Evolutionary conservation across 2,888 invertebrate genomes (phyloP).

Genomic region (Gymnosoma rotundatum): DNA sequence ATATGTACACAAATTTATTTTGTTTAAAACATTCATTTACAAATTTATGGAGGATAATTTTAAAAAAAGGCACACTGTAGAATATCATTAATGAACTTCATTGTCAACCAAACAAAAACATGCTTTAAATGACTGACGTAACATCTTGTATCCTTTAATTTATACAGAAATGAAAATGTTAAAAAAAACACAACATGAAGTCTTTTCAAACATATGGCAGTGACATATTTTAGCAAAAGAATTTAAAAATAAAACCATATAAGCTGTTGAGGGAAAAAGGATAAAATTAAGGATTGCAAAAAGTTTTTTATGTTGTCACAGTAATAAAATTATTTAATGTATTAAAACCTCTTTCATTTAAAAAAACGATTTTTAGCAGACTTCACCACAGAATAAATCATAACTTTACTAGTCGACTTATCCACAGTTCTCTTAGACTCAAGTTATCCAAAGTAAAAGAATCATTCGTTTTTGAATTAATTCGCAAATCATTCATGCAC

Average conservation of each 20-base stretch:
- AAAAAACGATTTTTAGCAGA: too few species aligned
- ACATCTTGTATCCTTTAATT: slow-evolving; percentile 39
- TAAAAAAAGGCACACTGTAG: neutral
- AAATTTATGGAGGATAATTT: slow-evolving; percentile 7
- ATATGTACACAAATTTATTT: neutral
- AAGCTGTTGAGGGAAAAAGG: too few species aligned
- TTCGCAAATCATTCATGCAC: too few species aligned
- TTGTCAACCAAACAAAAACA: slow-evolving; percentile 53
- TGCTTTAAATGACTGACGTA: slow-evolving; percentile 35
- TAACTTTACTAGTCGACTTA: too few species aligned
- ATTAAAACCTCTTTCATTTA: too few species aligned
- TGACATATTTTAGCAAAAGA: slow-evolving; percentile 45
- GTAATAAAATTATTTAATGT: too few species aligned
- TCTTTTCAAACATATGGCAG: slow-evolving; percentile 46
- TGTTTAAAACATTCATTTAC: neutral
- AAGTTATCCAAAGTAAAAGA: too few species aligned
- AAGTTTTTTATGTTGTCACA: too few species aligned
- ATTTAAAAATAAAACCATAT: slow-evolving; percentile 7
- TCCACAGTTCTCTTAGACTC: too few species aligned
- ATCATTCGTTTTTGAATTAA: too few species aligned
- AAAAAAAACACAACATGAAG: slow-evolving; percentile 38
- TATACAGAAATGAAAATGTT: slow-evolving; percentile 24
- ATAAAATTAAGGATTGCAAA: too few species aligned
- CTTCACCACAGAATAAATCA: too few species aligned
- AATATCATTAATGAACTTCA: slow-evolving; percentile 50